phyloP scores from a whole-genome alignment of 2,113 vertebrate species.

The Nematolebias whitei region DNA sequence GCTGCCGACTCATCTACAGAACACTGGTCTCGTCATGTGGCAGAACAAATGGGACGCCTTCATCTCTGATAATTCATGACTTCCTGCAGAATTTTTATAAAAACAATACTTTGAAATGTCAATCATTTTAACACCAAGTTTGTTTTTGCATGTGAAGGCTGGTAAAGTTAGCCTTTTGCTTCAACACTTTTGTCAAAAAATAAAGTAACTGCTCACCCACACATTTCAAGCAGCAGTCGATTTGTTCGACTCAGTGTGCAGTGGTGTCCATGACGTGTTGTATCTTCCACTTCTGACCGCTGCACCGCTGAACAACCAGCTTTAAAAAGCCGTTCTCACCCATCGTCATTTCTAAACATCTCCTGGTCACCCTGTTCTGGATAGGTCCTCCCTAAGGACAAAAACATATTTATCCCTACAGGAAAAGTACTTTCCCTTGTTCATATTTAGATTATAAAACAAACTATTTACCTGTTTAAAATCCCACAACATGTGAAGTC shows the following conservation, averaged over 20 bases:
- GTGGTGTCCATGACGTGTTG: conserved; percentile 45
- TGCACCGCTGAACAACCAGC: conserved; percentile 68
- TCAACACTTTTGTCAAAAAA: too few species aligned
- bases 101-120: too few species aligned
- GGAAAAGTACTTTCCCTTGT: background rate
- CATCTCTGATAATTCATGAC: conserved; percentile 52
- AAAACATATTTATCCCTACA: conserved; percentile 23
- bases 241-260: background rate
- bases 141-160: too few species aligned
- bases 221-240: too few species aligned
- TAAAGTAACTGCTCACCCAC: too few species aligned
- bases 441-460: background rate
- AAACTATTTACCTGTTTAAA: conserved; percentile 73
- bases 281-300: conserved; percentile 75
- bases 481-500: conserved; percentile 71
- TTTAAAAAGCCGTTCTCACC: conserved; percentile 20
- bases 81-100: too few species aligned
- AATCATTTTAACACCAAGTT: too few species aligned
- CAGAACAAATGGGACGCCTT: conserved; percentile 76
- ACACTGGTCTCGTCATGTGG: conserved; percentile 55
- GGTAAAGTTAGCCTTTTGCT: too few species aligned
- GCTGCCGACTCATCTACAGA: conserved; percentile 64
- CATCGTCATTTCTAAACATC: conserved; percentile 67
- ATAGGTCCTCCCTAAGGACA: conserved; percentile 62
- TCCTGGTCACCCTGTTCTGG: conserved; percentile 72